These are phyloP conservation scores for Rhagium mordax DNA, from an alignment of 2,888 invertebrate species.

Conservation along the genomic window DNA sequence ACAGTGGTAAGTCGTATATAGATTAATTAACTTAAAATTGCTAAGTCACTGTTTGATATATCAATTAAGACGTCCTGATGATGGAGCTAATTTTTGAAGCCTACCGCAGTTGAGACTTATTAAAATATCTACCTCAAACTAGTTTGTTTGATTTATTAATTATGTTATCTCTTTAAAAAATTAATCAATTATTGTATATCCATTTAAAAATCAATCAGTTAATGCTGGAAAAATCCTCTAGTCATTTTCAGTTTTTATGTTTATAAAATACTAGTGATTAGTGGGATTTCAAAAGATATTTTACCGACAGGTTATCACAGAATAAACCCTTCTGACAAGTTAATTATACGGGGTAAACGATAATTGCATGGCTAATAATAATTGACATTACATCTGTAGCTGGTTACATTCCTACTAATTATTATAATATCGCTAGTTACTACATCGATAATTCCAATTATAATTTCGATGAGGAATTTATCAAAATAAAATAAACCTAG, in stretches of 20 bases:
- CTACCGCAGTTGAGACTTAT: slow-evolving; percentile 57
- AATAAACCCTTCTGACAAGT: neutral
- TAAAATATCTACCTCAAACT: slow-evolving; percentile 36
- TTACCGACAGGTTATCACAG: neutral
- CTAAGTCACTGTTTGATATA: slow-evolving; percentile 60
- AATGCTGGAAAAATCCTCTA: slow-evolving; percentile 1
- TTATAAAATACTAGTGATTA: slow-evolving; percentile 12
- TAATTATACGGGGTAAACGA: neutral
- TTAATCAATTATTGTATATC: slow-evolving; percentile 23
- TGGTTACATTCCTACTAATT: too few relatives aligned
- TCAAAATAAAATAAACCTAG: neutral
- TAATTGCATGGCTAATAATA: too few relatives aligned
- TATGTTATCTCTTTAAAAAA: slow-evolving; percentile 35
- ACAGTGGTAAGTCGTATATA: slow-evolving; percentile 39
- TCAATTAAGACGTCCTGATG: slow-evolving; percentile 60
- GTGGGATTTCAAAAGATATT: slow-evolving; percentile 6
- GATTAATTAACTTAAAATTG: slow-evolving; percentile 54
- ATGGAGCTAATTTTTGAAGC: slow-evolving; percentile 57
- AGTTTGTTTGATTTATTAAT: slow-evolving; percentile 37
- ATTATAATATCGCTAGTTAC: too few relatives aligned
- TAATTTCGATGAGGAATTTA: neutral
- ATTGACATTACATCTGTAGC: too few relatives aligned
- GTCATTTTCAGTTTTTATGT: slow-evolving; percentile 21
- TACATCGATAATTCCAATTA: neutral
- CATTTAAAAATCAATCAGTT: slow-evolving; percentile 26